Conservation (phyloP, 2,888 invertebrate genomes). For the Parnassius apollo region DNA sequence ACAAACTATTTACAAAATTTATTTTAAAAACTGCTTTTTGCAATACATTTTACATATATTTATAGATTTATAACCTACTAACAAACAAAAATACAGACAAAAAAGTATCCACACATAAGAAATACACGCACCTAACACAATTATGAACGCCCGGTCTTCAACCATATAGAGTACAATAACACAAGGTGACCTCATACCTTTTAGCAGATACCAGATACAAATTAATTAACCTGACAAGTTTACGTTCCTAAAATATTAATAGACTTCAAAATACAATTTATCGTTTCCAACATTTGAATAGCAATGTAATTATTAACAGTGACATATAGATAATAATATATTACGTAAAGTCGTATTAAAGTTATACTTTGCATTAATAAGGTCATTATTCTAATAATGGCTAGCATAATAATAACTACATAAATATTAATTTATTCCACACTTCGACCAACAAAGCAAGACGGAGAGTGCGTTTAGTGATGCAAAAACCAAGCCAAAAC, state of each 20-base stretch:
- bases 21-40: too few relatives aligned
- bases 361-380: conserved; percentile 13
- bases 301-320: conserved; percentile 9
- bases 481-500: too few relatives aligned
- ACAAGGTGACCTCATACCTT: conserved; percentile 17
- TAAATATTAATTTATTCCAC: neutral
- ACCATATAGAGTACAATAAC: neutral
- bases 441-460: too few relatives aligned
- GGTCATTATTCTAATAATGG: conserved; percentile 1
- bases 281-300: conserved; percentile 6
- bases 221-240: conserved; percentile 16
- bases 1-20: too few relatives aligned
- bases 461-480: too few relatives aligned
- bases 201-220: conserved; percentile 7
- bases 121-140: neutral
- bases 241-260: conserved; percentile 12
- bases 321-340: conserved; percentile 4
- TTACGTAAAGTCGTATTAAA: conserved; percentile 8
- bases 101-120: neutral
- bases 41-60: too few relatives aligned
- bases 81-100: neutral
- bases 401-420: conserved; percentile 1
- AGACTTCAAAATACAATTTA: conserved; percentile 9
- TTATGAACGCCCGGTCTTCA: neutral
- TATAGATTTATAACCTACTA: neutral